Evolutionary conservation across 2,113 vertebrate genomes (phyloP), one percentile per base, ranked within the genome.

Genomic region (Noturus placidus): DNA sequence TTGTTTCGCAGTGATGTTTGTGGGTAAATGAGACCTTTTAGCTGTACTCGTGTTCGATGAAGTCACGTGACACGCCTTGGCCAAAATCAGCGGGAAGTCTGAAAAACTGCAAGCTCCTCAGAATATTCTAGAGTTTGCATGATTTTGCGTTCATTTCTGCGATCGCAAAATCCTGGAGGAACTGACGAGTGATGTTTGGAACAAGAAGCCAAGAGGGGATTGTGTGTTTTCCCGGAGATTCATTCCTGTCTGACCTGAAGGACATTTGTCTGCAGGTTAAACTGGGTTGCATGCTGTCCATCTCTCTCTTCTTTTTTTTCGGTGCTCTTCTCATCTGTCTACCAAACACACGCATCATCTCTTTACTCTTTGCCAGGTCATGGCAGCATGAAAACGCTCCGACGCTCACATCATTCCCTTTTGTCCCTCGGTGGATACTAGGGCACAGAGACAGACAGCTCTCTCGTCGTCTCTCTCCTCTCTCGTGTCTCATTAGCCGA

Each of bases 401-500:
- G 46, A 67, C 33, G 33, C 42, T 69, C 42, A 19, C 20, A 70
- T 79, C 38, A 33, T 35, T 79, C 59, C 54, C 57, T 46, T 10
- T 22, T 35, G 7, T 70, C n/a, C 59, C 13, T 42, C 67, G 69
- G 81, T 83, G 69, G 56, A 77, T 87, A 33, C 4, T 61, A 65
- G 80, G 80, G 69, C 70, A 65, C 4, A 56, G 19, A 76, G 70
- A 87, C 63, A 25, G 87, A 84, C 81, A 87, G 70, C 59, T 46
- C 74, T 84, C 87, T 63, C 54, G 6, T 54, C 11, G 5, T 67
- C 54, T 77, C 83, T 20, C 82, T 69, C 77, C 57, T 88, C 89
- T 90, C 89, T 87, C 50, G 82, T 89, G 88, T 88, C 88, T 86
- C 81, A 88, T 89, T 89, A 88, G 27, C 50, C 3, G 46, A 89